Evolutionary conservation across 2,797 vertebrate genomes (phyloP).

Genomic region (Pogoniulus pusillus): DNA sequence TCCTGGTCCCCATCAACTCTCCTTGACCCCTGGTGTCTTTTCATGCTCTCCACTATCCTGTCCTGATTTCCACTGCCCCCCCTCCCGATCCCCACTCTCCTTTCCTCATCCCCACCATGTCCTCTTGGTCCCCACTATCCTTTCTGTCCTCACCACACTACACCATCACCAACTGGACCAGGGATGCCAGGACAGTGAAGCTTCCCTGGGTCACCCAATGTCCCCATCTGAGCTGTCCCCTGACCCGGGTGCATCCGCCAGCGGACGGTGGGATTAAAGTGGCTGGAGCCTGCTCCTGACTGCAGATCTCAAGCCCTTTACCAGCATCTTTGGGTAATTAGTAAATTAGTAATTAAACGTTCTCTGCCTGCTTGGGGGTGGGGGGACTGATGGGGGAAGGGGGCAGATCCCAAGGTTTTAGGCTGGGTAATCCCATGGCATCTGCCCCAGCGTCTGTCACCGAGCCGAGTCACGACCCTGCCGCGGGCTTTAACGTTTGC

Average conservation of each 20-base stretch:
- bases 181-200: not conserved
- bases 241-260: not conserved
- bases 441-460: conserved; percentile 76
- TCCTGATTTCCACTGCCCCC: no score
- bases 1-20: not conserved
- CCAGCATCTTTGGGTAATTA: conserved; percentile 69
- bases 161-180: accelerated
- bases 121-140: not conserved
- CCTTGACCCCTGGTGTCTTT: no score
- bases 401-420: conserved; percentile 74
- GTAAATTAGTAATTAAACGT: conserved; percentile 77
- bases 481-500: conserved; percentile 28
- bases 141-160: not conserved
- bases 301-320: not conserved
- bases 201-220: not conserved
- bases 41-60: no score
- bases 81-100: not conserved
- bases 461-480: not conserved
- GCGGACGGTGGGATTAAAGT: not conserved
- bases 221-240: not conserved
- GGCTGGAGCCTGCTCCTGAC: not conserved
- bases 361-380: conserved; percentile 47
- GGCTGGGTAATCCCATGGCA: conserved; percentile 73
- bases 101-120: not conserved
- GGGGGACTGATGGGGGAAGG: not conserved